Evolutionary conservation across 1,140 invertebrate species (phyloP).

Genomic region (Drosophila simulans): DNA sequence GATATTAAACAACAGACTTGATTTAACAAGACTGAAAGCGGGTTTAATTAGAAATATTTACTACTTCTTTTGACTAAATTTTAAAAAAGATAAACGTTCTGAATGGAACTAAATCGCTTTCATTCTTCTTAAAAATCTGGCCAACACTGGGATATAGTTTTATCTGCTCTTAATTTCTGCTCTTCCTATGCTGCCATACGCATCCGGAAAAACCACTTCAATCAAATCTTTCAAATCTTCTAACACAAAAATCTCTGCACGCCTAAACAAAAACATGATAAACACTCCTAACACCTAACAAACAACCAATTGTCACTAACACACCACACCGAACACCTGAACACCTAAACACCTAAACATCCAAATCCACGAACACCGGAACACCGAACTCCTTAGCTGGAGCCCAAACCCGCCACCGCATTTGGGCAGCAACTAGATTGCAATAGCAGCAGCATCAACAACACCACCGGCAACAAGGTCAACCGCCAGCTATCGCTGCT

Average conservation of each 20-base stretch:
- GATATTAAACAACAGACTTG: background rate
- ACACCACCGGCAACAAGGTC: constrained; percentile 69
- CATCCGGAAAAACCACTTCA: constrained; percentile 35
- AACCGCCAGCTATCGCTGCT: constrained; percentile 77
- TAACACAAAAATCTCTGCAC: constrained; percentile 36
- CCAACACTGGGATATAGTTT: constrained; percentile 5
- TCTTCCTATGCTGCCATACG: constrained; percentile 56
- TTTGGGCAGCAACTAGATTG: constrained; percentile 81
- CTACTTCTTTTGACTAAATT: too few species aligned
- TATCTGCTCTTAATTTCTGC: constrained; percentile 48
- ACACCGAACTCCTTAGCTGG: constrained; percentile 38
- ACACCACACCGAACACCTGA: constrained; percentile 16
- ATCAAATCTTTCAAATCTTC: constrained; percentile 25
- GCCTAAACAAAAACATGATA: constrained; percentile 24
- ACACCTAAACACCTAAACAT: constrained; percentile 23
- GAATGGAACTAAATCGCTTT: background rate
- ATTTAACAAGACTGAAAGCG: constrained; percentile 9
- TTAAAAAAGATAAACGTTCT: background rate
- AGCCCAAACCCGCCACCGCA: constrained; percentile 70
- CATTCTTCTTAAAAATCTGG: constrained; percentile 11
- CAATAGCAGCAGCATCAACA: constrained; percentile 69
- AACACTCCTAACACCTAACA: constrained; percentile 37
- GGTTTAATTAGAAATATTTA: background rate
- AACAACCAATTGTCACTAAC: constrained; percentile 46
- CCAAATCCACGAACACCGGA: constrained; percentile 15